Evolutionary conservation across 2,797 vertebrate species (phyloP), one percentile per base, ranked within the genome.

Genomic region (Acanthis flammea): DNA sequence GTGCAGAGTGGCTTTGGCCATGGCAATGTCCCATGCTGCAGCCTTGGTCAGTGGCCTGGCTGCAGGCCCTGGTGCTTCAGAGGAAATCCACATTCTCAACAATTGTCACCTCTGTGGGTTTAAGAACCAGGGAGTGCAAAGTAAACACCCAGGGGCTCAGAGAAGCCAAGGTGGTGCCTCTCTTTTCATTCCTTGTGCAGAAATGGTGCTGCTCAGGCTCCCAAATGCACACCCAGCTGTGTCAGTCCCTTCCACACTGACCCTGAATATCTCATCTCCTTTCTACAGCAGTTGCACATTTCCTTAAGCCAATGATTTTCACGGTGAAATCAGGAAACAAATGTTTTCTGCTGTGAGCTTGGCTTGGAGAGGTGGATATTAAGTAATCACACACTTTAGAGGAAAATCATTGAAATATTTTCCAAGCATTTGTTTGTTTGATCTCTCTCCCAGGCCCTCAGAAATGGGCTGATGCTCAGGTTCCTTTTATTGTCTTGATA

Each of bases 21-120:
- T 19, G 63, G 5, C 48, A 12, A 2, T 9, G 12, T 18, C 12
- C 22, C 4, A 2, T 0, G 0, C 48, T 53, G 10, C 21, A 0
- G 9, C 11, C 6, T 21, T 21, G 41, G 30, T 39, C 30, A 10
- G 19, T 2, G 30, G 44, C 16, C 48, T 79, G 60, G 12, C 73
- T 54, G 63, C 47, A 18, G 48, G 10, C 4, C 33, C 48, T 67
- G n/a, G 2, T 50, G 54, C 58, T 53, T 50, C 57, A 18, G 42
- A 45, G 50, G 61, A 41, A 47, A 27, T 5, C 25, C 31, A 28
- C 12, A 0, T 63, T 50, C 45, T 11, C 14, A 71, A 50, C 35
- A 50, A 2, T 53, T 78, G 25, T 58, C 23, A 19, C 7, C 45
- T n/a, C 22, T 22, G 1, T 9, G 10, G 37, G 23, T 83, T 31